phyloP scores from a whole-genome alignment of 1,140 invertebrate species.

The Drosophila serrata region DNA sequence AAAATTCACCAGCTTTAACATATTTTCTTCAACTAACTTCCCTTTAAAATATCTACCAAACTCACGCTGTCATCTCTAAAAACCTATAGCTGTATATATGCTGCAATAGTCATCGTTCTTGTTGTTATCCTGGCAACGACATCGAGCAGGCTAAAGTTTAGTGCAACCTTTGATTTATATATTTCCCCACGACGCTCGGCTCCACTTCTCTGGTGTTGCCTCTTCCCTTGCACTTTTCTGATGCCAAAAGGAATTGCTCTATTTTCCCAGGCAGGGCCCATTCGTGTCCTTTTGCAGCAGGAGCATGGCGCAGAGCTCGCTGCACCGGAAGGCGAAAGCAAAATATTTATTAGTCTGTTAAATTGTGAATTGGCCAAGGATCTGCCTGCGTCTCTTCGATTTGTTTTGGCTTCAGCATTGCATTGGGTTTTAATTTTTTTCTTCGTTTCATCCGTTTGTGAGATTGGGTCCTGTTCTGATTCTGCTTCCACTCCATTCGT shows the following conservation, averaged over 20 bases:
- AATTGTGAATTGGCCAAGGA: slow-evolving; percentile 81
- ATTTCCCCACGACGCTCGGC: slow-evolving; percentile 41
- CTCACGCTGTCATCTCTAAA: slow-evolving; percentile 20
- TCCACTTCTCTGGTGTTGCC: neutral
- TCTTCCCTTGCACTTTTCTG: slow-evolving; percentile 12
- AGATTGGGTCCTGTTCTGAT: slow-evolving; percentile 14
- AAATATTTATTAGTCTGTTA: slow-evolving; percentile 85
- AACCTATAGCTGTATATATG: slow-evolving; percentile 1
- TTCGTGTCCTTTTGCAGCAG: slow-evolving; percentile 42
- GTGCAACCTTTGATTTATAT: slow-evolving; percentile 85
- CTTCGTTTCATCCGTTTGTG: neutral
- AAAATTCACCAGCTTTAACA: too few species aligned
- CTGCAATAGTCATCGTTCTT: slow-evolving; percentile 63
- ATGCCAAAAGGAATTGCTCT: slow-evolving; percentile 71
- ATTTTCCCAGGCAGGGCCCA: slow-evolving; percentile 63
- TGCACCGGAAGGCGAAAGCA: slow-evolving; percentile 76
- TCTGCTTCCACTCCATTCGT: slow-evolving; percentile 7
- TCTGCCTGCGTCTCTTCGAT: slow-evolving; percentile 47
- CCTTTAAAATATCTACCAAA: neutral
- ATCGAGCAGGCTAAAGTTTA: slow-evolving; percentile 83
- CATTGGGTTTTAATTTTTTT: slow-evolving; percentile 21
- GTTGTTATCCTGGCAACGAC: slow-evolving; percentile 82
- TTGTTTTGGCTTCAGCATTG: slow-evolving; percentile 19
- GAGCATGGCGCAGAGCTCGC: slow-evolving; percentile 37
- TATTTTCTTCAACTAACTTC: too few species aligned